Conservation (phyloP, 64 coral and sea anemone species). For the Astreopora myriophthalma region DNA sequence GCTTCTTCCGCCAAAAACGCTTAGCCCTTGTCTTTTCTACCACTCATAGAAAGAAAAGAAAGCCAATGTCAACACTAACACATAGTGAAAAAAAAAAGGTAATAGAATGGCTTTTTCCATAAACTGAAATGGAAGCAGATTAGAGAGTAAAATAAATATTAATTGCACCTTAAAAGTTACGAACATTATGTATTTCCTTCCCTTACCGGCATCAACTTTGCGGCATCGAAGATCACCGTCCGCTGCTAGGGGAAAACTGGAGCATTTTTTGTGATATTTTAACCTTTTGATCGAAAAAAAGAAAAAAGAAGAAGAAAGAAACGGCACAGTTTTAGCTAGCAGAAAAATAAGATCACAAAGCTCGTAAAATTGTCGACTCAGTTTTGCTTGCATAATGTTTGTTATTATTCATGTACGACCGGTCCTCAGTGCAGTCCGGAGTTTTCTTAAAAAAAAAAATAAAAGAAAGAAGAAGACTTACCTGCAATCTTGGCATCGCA, state of each 20-base stretch:
- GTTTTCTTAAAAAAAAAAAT: not conserved
- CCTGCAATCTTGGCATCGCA: conserved; percentile 93
- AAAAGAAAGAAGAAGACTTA: not conserved
- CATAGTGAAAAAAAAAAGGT: not conserved
- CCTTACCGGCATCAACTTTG: conserved; percentile 73
- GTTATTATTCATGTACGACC: conserved; percentile 2
- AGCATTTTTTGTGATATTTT: conserved; percentile 93
- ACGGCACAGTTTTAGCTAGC: not conserved
- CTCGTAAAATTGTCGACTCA: not conserved
- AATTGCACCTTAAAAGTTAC: conserved; percentile 74
- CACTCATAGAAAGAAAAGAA: not conserved
- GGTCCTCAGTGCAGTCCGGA: not conserved
- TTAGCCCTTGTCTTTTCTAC: conserved; percentile 54
- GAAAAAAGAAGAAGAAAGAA: not conserved
- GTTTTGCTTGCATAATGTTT: conserved; percentile 1
- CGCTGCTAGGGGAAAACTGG: not conserved
- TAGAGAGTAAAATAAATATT: conserved; percentile 68
- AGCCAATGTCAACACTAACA: not conserved
- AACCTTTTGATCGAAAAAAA: conserved; percentile 58
- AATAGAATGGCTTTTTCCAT: not conserved
- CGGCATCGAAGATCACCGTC: conserved; percentile 46
- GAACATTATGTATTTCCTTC: conserved; percentile 46
- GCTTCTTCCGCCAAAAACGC: conserved; percentile 60
- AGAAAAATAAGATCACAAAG: not conserved
- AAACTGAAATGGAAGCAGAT: conserved; percentile 1